A percentile compares a stretch with the other conserved stretches of the same genome.
phyloP scores from a whole-genome alignment of 2,888 invertebrate species.

The Lissocephala sabroskyi region DNA sequence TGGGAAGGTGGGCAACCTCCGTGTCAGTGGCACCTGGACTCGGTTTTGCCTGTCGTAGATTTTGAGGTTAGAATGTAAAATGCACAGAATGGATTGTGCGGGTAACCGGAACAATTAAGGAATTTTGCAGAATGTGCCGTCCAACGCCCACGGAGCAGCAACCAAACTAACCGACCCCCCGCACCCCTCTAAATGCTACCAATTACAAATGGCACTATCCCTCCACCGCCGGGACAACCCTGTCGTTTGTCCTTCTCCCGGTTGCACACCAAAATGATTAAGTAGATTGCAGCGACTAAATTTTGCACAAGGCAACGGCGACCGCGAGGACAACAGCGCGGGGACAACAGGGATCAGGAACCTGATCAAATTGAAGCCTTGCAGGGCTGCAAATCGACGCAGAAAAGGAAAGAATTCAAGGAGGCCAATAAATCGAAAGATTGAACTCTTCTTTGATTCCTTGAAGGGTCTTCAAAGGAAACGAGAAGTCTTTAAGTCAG shows the following conservation, averaged over 20 bases:
- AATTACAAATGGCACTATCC: slow-evolving; percentile 49
- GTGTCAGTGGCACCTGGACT: slow-evolving; percentile 62
- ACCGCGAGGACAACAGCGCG: slow-evolving; percentile 21
- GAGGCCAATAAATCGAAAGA: too few species aligned
- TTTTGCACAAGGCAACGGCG: slow-evolving; percentile 42
- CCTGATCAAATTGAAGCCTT: too few species aligned
- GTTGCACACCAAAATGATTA: slow-evolving; percentile 51
- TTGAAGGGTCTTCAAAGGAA: not conserved
- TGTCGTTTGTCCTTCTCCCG: not conserved
- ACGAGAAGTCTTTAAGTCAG: too few species aligned
- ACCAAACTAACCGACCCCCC: not conserved
- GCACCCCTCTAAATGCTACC: slow-evolving; percentile 26
- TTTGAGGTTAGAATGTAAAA: slow-evolving; percentile 66
- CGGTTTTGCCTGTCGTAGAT: slow-evolving; percentile 51
- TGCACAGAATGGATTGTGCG: slow-evolving; percentile 70
- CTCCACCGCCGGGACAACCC: not conserved
- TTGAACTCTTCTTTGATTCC: not conserved
- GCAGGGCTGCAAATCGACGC: not conserved
- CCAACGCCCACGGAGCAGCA: not conserved
- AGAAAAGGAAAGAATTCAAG: too few species aligned
- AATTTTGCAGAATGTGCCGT: slow-evolving; percentile 52
- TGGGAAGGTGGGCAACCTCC: slow-evolving; percentile 15
- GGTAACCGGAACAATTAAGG: slow-evolving; percentile 72
- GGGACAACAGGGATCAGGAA: too few species aligned
- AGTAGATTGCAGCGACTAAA: slow-evolving; percentile 64